A percentile compares a stretch with the other conserved stretches of the same genome.
Conservation (phyloP, 2,113 vertebrate species). For the Heterochromis multidens region DNA sequence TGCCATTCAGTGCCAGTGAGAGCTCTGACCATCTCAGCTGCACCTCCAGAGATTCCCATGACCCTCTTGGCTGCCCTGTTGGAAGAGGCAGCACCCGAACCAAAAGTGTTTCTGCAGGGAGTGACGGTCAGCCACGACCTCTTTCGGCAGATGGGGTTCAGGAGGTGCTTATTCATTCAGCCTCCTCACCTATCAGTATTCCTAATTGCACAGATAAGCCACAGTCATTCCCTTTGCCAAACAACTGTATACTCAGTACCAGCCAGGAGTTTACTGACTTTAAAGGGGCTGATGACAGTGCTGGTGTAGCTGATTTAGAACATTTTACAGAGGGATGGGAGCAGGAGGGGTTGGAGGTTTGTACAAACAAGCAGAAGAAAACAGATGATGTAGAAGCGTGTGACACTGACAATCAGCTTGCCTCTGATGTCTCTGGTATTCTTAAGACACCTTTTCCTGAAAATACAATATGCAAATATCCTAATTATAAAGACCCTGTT, state of each 20-base stretch:
- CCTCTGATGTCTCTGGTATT: background rate
- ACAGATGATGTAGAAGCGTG: background rate
- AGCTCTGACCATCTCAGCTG: slow-evolving; percentile 87
- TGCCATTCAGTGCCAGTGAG: slow-evolving; percentile 86
- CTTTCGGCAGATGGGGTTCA: background rate
- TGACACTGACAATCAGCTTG: background rate
- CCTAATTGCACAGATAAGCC: slow-evolving; percentile 36
- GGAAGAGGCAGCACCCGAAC: slow-evolving; percentile 56
- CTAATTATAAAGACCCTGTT: slow-evolving; percentile 30
- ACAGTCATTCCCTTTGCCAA: slow-evolving; percentile 18
- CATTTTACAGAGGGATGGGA: slow-evolving; percentile 58
- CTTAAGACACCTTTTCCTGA: slow-evolving; percentile 4
- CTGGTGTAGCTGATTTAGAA: slow-evolving; percentile 75
- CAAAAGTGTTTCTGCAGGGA: slow-evolving; percentile 78
- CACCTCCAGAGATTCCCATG: slow-evolving; percentile 74
- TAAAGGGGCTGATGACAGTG: slow-evolving; percentile 84
- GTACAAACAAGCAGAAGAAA: background rate
- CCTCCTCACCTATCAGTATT: slow-evolving; percentile 40
- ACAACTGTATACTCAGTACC: slow-evolving; percentile 51
- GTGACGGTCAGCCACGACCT: slow-evolving; percentile 23
- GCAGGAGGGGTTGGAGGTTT: background rate
- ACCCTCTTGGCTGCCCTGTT: slow-evolving; percentile 49
- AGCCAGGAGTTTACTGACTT: slow-evolving; percentile 91
- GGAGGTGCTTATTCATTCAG: background rate
- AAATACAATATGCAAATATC: slow-evolving; percentile 6